Percentiles rank a stretch among this genome's conserved stretches.
Conservation (phyloP, 2,888 invertebrate genomes). For the Drosophila mayaguana region DNA sequence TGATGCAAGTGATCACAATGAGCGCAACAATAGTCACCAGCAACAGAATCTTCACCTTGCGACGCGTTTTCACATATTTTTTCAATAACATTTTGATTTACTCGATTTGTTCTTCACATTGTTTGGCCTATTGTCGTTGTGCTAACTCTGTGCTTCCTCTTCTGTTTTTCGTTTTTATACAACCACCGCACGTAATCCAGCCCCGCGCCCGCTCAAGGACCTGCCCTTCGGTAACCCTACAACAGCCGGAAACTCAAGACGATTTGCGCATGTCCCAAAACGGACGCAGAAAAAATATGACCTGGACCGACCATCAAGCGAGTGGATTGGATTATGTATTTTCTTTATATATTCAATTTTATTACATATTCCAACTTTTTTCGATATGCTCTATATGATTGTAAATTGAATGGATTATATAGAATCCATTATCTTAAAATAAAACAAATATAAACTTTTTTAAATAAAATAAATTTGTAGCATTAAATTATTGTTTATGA, state of each 20-base stretch:
- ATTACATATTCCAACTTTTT: not conserved
- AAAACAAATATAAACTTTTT: not conserved
- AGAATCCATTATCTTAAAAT: not conserved
- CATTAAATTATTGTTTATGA: not conserved
- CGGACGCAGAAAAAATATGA: slow-evolving; percentile 50
- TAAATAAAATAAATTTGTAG: not conserved
- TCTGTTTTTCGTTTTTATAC: slow-evolving; percentile 39
- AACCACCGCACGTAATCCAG: slow-evolving; percentile 11
- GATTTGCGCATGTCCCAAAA: slow-evolving; percentile 71
- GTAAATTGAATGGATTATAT: not conserved
- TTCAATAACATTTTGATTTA: slow-evolving; percentile 80
- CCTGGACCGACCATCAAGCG: slow-evolving; percentile 10
- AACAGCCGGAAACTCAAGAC: slow-evolving; percentile 59
- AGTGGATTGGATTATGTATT: not conserved
- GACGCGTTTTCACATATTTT: slow-evolving; percentile 84
- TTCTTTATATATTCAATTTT: not conserved
- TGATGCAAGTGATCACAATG: slow-evolving; percentile 80
- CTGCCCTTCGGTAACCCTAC: slow-evolving; percentile 10
- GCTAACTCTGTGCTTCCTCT: slow-evolving; percentile 42
- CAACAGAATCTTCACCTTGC: slow-evolving; percentile 83
- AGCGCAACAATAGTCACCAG: slow-evolving; percentile 80
- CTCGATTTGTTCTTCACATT: slow-evolving; percentile 59
- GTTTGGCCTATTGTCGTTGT: slow-evolving; percentile 44
- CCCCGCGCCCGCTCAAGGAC: slow-evolving; percentile 33
- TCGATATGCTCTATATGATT: not conserved